Conservation (phyloP, 2,888 invertebrate species). For the Autographa gamma region DNA sequence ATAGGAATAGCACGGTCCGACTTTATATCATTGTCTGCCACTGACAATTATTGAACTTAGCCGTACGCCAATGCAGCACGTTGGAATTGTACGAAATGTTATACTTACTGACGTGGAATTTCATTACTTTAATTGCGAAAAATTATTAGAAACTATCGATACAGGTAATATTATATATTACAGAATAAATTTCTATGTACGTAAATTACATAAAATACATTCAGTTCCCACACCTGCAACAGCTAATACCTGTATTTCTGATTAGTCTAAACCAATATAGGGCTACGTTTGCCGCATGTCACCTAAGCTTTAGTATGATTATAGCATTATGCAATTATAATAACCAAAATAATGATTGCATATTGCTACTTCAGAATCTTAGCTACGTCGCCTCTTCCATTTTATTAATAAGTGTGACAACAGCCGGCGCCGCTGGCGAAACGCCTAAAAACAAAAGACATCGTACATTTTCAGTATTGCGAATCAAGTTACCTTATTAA, state of each 20-base stretch:
- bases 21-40: conserved; percentile 40
- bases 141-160: not conserved
- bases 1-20: conserved; percentile 65
- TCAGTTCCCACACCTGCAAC: too few relatives aligned
- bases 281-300: too few relatives aligned
- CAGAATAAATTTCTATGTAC: too few relatives aligned
- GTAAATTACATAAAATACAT: too few relatives aligned
- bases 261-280: too few relatives aligned
- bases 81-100: not conserved
- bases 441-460: conserved; percentile 4
- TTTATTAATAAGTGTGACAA: not conserved
- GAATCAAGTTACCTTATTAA: conserved; percentile 10
- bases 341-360: not conserved
- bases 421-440: not conserved
- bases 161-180: not conserved
- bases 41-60: conserved; percentile 51
- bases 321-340: too few relatives aligned
- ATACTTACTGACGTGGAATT: not conserved
- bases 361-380: not conserved
- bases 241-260: too few relatives aligned
- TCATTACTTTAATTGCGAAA: not conserved
- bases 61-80: conserved; percentile 21
- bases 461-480: conserved; percentile 4
- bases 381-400: not conserved
- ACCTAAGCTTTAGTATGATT: too few relatives aligned